Evolutionary conservation across 2,113 vertebrate genomes (phyloP).

Genomic region (Capra hircus): DNA sequence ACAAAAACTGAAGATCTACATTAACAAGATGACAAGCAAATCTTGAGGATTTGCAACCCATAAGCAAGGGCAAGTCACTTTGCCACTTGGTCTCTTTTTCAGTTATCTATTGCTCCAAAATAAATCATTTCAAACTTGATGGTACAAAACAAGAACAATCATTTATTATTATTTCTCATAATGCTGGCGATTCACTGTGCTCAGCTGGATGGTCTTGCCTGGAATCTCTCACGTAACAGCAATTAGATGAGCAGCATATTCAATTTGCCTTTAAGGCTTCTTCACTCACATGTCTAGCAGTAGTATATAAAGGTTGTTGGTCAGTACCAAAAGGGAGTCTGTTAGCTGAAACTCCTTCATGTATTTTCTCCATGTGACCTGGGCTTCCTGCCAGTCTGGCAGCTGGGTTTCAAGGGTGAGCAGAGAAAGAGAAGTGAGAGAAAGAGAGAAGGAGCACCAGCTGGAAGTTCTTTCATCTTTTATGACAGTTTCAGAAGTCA

Average conservation of each 20-base stretch:
- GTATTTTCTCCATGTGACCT: not conserved
- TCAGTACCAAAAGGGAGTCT: not conserved
- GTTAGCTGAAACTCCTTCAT: not conserved
- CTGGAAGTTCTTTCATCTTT: not conserved
- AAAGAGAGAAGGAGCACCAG: not conserved
- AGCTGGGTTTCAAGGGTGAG: not conserved
- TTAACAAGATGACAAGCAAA: not conserved
- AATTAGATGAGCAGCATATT: not conserved
- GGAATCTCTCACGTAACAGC: not conserved
- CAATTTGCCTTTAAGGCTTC: not conserved
- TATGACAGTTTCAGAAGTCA: not conserved
- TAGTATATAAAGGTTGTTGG: not conserved
- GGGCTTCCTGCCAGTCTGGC: not conserved
- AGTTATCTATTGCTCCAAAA: not conserved
- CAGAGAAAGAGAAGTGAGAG: not conserved
- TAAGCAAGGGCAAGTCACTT: not conserved
- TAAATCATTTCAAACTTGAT: not conserved
- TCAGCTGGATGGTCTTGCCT: not conserved
- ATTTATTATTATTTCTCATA: not conserved
- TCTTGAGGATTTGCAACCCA: not conserved
- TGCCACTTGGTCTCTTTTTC: not conserved
- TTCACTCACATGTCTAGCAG: not conserved
- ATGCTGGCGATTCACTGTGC: not conserved
- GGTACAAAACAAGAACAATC: not conserved
- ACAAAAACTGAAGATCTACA: not conserved